Evolutionary conservation across 2,113 vertebrate genomes (phyloP), one percentile per base, ranked within the genome.

Genomic region (Seriola dumerili): DNA sequence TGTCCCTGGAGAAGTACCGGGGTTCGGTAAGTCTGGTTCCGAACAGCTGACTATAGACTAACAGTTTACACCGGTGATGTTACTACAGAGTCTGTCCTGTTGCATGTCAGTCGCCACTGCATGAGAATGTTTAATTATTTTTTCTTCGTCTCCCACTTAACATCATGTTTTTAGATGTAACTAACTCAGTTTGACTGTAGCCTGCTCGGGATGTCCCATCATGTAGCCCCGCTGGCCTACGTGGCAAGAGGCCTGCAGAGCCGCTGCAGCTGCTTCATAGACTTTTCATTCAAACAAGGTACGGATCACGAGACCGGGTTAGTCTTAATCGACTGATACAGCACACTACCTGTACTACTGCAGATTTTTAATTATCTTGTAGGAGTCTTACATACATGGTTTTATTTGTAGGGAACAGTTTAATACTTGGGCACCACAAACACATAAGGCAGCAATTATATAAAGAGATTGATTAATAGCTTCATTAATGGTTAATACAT

Each of bases 1-100:
- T 99, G 64, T 97, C 98, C 36, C 94, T 99, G 95, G 98, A 99
- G 62, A 99, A 99, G 71, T 99, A 99, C 95, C 95, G 97, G 67
- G 98, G 98, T 42, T 97, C 97, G 97, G 98, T 99, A 95, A 99
- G 95, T 95, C 23, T 73, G 57, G 25, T 0, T 4, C n/a, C 2
- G 17, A 75, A 14, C 72, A 38, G 64, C n/a, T 67, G 14, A 50
- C 2, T 29, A 29, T 29, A 29, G 3, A 8, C 3, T 57, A 16
- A 14, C 38, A 38, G 68, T 9, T 19, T 25, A 64, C 46, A 36
- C 13, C 6, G 11, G 29, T n/a, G 52, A 63, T 65, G 65, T 5
- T n/a, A 0, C 29, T 13, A 36, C 57, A 25, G 5, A 5, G 58
- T 29, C 46, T 23, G 11, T 25, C 40, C 29, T 76, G 16, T 6